These are phyloP conservation scores for Naso thynnoides DNA, from an alignment of 2,797 vertebrate species.

Conservation along the genomic window DNA sequence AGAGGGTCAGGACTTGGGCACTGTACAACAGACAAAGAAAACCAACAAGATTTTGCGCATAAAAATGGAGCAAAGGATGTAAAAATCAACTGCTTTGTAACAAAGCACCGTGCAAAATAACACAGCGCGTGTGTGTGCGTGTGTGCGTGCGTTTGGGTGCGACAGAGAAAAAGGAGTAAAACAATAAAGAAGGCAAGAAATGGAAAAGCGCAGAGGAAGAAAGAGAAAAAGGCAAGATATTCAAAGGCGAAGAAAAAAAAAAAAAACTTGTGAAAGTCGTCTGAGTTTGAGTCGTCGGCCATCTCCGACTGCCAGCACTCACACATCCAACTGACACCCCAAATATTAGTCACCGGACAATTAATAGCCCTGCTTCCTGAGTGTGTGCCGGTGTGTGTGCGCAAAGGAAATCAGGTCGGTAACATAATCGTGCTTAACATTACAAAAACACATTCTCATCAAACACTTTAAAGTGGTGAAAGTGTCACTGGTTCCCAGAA, in stretches of 20 bases:
- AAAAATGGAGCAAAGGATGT: too few relatives aligned
- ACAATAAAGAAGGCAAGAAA: background rate
- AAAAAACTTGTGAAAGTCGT: slow-evolving; percentile 23
- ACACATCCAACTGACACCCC: slow-evolving; percentile 70
- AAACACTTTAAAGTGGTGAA: slow-evolving; percentile 46
- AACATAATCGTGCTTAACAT: slow-evolving; percentile 49
- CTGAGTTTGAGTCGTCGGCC: slow-evolving; percentile 48
- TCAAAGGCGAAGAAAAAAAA: slow-evolving; percentile 27
- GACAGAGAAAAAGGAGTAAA: background rate
- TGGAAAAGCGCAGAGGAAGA: slow-evolving; percentile 19
- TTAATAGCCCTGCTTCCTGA: slow-evolving; percentile 62
- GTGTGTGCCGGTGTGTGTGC: slow-evolving; percentile 25
- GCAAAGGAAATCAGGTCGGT: slow-evolving; percentile 33
- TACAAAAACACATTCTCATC: slow-evolving; percentile 51
- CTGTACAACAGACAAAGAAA: too few relatives aligned
- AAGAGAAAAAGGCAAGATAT: slow-evolving; percentile 27
- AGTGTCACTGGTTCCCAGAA: slow-evolving; percentile 63
- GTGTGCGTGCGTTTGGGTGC: too few relatives aligned
- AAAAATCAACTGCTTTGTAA: too few relatives aligned
- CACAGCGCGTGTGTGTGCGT: too few relatives aligned
- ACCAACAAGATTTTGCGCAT: too few relatives aligned
- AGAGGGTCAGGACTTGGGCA: too few relatives aligned
- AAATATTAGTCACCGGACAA: slow-evolving; percentile 71
- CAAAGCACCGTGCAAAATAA: background rate
- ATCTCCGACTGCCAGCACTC: slow-evolving; percentile 76